Evolutionary conservation across 2,888 invertebrate species (phyloP).

Genomic region (Apodemia duryi): DNA sequence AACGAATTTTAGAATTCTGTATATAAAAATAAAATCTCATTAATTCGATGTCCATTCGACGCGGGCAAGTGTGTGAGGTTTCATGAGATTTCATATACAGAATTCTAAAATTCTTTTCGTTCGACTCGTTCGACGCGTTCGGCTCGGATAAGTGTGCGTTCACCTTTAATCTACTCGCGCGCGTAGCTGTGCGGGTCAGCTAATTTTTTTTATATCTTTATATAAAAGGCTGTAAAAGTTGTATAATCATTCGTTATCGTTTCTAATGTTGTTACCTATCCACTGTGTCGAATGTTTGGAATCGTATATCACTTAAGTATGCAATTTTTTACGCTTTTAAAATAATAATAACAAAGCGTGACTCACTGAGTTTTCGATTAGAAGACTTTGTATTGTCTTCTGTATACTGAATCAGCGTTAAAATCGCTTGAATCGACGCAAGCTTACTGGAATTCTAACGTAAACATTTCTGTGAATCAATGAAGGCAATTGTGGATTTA

Average conservation of each 20-base stretch:
- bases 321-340: not conserved
- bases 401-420: constrained; percentile 5
- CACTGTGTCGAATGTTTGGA: not conserved
- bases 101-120: too few relatives aligned
- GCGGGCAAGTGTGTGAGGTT: too few relatives aligned
- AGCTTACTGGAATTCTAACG: constrained; percentile 11
- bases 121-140: too few relatives aligned
- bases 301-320: not conserved
- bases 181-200: too few relatives aligned
- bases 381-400: constrained; percentile 1
- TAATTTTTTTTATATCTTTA: too few relatives aligned
- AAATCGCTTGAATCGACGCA: not conserved
- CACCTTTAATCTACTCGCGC: too few relatives aligned
- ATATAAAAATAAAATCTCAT: too few relatives aligned
- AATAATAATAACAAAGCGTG: not conserved
- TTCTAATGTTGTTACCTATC: not conserved
- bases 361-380: not conserved
- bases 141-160: too few relatives aligned
- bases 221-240: too few relatives aligned
- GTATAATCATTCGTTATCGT: not conserved
- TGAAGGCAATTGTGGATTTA: not conserved
- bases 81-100: too few relatives aligned
- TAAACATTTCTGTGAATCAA: constrained; percentile 7
- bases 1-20: too few relatives aligned
- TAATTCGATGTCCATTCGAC: too few relatives aligned